A percentile compares a stretch with the other conserved stretches of the same genome.
Evolutionary conservation across 1,140 invertebrate genomes (phyloP).

Genomic region (Eurosta solidaginis): DNA sequence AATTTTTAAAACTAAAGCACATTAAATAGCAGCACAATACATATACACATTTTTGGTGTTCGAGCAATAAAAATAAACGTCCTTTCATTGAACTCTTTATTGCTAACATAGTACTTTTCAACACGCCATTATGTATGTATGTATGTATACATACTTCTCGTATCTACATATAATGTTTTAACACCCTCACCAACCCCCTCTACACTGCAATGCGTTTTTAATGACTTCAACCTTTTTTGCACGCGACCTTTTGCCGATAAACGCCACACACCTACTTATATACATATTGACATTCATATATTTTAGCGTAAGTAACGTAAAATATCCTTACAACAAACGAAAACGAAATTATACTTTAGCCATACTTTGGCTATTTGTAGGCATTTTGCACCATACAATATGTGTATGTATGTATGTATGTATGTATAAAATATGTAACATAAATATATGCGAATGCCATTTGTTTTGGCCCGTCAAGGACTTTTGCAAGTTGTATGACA

Average conservation of each 20-base stretch:
- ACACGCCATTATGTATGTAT: background rate
- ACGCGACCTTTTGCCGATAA: background rate
- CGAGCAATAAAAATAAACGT: background rate
- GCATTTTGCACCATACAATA: too few relatives aligned
- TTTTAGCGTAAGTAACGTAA: background rate
- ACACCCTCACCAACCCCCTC: too few relatives aligned
- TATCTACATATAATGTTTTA: too few relatives aligned
- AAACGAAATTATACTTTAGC: constrained; percentile 10
- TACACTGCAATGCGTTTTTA: background rate
- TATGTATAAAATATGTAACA: too few relatives aligned
- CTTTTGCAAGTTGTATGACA: background rate
- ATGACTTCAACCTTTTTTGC: constrained; percentile 13
- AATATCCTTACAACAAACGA: background rate
- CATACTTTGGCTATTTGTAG: background rate
- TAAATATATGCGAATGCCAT: background rate
- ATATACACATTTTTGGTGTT: too few relatives aligned
- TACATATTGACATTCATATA: background rate
- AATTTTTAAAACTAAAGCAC: too few relatives aligned
- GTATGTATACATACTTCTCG: too few relatives aligned
- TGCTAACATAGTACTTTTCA: background rate
- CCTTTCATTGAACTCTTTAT: constrained; percentile 24
- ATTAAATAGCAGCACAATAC: too few relatives aligned
- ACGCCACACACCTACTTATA: background rate
- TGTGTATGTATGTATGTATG: too few relatives aligned
- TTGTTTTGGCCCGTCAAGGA: constrained; percentile 22